These are phyloP conservation scores for Cryptoleucopteryx plumbea DNA, from an alignment of 2,113 vertebrate species.

Conservation along the genomic window DNA sequence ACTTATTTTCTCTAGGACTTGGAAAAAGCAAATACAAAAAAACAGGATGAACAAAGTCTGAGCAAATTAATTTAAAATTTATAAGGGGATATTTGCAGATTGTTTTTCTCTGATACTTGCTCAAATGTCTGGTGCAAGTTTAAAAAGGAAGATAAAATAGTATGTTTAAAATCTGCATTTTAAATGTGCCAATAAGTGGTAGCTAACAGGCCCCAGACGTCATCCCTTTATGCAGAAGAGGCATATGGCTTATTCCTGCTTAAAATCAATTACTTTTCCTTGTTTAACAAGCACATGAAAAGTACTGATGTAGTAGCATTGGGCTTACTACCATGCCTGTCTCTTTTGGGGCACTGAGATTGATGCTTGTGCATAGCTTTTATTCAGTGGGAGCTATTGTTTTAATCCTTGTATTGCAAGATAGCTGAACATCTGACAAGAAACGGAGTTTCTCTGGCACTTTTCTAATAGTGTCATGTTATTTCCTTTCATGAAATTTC, in stretches of 20 bases:
- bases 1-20: neutral
- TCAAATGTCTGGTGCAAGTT: neutral
- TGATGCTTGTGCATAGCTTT: neutral
- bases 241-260: neutral
- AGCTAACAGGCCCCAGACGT: neutral
- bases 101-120: neutral
- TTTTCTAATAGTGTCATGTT: neutral
- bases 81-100: neutral
- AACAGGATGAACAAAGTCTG: neutral
- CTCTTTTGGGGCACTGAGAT: rapidly evolving
- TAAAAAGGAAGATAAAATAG: neutral
- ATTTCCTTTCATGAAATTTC: neutral
- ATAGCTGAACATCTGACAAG: neutral
- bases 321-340: neutral
- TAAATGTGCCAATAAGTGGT: neutral
- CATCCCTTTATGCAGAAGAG: neutral
- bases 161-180: neutral
- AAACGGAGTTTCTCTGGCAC: neutral
- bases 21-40: neutral
- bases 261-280: neutral
- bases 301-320: neutral
- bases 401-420: neutral
- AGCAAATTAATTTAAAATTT: neutral
- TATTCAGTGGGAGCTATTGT: neutral
- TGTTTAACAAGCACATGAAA: neutral